These are phyloP conservation scores for Phymastichus coffea DNA, from an alignment of 1,140 invertebrate genomes.

Conservation along the genomic window DNA sequence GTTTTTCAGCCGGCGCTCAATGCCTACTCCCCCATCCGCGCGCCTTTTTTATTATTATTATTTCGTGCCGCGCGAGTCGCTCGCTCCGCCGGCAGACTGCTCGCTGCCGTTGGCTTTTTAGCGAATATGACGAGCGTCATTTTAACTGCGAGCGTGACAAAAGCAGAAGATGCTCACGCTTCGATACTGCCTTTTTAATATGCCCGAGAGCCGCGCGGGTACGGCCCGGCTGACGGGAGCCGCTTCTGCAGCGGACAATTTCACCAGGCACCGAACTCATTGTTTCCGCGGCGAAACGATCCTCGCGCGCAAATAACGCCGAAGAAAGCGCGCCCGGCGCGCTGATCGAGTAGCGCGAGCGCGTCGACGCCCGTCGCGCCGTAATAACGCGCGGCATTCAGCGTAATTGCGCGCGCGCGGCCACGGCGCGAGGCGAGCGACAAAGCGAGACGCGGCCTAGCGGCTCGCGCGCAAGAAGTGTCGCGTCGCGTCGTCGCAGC, in stretches of 20 bases:
- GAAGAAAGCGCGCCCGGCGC: not conserved
- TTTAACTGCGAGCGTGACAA: conserved; percentile 22
- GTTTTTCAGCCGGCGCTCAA: too few species aligned
- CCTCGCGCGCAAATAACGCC: too few species aligned
- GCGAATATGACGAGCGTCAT: conserved; percentile 21
- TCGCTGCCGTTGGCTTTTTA: conserved; percentile 20
- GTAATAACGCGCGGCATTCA: too few species aligned
- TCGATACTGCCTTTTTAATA: conserved; percentile 21
- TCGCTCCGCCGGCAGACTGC: not conserved
- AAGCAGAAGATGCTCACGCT: conserved; percentile 21
- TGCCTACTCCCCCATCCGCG: not conserved
- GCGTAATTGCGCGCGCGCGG: not conserved
- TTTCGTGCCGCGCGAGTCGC: conserved; percentile 5
- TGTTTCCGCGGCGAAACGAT: not conserved
- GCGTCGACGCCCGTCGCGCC: too few species aligned
- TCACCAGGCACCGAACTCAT: conserved; percentile 4
- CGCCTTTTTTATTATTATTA: conserved; percentile 19
- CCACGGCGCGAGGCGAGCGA: not conserved
- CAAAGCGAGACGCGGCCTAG: conserved; percentile 17
- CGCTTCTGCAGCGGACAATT: conserved; percentile 1
- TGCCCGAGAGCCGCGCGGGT: not conserved
- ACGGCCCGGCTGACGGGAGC: too few species aligned
- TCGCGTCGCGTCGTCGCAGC: not conserved
- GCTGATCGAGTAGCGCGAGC: conserved; percentile 29
- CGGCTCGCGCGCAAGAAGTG: conserved; percentile 41